These are phyloP conservation scores for Phortica okadai DNA, from an alignment of 2,888 invertebrate species.

Conservation along the genomic window DNA sequence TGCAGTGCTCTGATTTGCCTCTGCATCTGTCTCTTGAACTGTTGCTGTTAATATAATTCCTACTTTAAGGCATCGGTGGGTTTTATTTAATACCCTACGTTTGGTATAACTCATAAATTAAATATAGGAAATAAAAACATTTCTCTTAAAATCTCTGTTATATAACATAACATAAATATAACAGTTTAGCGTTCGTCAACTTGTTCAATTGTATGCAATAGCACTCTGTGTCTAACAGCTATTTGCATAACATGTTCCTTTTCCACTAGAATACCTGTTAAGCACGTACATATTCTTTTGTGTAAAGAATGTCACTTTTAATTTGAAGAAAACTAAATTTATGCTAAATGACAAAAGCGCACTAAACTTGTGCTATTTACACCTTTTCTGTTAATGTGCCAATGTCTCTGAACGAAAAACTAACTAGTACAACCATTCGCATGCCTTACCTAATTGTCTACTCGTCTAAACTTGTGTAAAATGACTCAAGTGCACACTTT, in stretches of 20 bases:
- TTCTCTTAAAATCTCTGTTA: too few relatives aligned
- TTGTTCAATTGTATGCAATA: background rate
- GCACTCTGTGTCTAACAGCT: background rate
- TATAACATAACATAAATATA: too few relatives aligned
- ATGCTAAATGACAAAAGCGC: conserved; percentile 7
- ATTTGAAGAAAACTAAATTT: background rate
- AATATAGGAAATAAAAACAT: too few relatives aligned
- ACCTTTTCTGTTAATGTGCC: background rate
- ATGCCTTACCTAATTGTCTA: conserved; percentile 10
- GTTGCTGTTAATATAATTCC: too few relatives aligned
- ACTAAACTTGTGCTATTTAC: conserved; percentile 6
- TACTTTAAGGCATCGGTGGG: too few relatives aligned
- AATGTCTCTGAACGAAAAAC: background rate
- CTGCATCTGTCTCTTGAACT: too few relatives aligned
- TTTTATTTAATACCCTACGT: too few relatives aligned
- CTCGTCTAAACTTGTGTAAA: conserved; percentile 19
- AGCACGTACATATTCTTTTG: background rate
- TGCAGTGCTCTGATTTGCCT: too few relatives aligned
- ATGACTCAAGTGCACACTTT: conserved; percentile 41
- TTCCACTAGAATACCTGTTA: too few relatives aligned
- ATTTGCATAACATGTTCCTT: background rate
- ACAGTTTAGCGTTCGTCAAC: background rate
- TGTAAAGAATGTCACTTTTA: background rate
- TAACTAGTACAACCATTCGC: background rate
- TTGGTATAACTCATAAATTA: too few relatives aligned